These are phyloP conservation scores for Acrobeloides nanus DNA, from an alignment of 2,888 invertebrate genomes.

Conservation along the genomic window DNA sequence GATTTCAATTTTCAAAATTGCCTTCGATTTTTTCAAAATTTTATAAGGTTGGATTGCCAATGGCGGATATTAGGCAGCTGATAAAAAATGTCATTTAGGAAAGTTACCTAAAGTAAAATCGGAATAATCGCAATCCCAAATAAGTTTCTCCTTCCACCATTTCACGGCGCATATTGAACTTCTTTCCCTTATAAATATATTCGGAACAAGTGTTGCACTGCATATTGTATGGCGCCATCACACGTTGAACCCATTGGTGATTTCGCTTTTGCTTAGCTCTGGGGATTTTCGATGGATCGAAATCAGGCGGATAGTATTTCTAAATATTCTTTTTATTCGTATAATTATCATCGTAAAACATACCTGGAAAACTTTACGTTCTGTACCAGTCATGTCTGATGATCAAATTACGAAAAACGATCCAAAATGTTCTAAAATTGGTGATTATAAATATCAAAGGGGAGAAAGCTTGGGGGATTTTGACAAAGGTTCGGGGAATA, in stretches of 20 bases:
- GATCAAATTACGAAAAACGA: conserved; percentile 3
- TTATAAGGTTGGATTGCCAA: no score
- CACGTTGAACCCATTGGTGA: conserved; percentile 88
- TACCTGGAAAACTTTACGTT: conserved; percentile 53
- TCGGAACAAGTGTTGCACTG: conserved; percentile 96
- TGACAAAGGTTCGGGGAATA: no score
- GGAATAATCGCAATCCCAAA: conserved; percentile 87
- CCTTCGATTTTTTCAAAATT: no score
- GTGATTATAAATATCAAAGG: no score
- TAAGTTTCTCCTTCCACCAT: conserved; percentile 96
- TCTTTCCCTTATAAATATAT: conserved; percentile 96
- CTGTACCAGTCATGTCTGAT: conserved; percentile 51
- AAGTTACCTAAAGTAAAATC: conserved; percentile 76
- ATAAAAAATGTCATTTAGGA: no score
- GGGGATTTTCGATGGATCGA: conserved; percentile 97
- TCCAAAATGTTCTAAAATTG: not conserved
- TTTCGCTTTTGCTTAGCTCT: conserved; percentile 82
- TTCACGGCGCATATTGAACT: conserved; percentile 97
- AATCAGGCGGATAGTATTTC: conserved; percentile 97
- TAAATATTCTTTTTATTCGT: conserved; percentile 58
- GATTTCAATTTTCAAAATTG: no score
- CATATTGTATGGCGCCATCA: conserved; percentile 99
- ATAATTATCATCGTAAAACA: conserved; percentile 7
- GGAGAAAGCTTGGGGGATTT: no score
- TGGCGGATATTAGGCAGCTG: no score